A percentile compares a stretch with the other conserved stretches of the same genome.
phyloP scores from a whole-genome alignment of 1,140 invertebrate genomes.

The Yoshiicerus persimilis region DNA sequence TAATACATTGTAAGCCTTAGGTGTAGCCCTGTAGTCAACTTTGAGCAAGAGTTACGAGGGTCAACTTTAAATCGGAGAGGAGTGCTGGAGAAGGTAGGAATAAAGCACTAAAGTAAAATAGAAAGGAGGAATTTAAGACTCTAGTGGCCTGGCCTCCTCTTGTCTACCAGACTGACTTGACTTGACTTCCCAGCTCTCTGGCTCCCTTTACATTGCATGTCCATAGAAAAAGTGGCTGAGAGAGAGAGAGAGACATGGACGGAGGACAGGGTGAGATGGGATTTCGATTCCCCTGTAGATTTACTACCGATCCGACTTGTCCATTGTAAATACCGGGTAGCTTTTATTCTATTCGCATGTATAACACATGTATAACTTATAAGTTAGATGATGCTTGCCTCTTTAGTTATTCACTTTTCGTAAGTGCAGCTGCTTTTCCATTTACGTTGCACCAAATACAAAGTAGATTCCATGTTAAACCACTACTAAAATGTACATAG shows the following conservation, averaged over 20 bases:
- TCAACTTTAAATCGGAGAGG: conserved; percentile 16
- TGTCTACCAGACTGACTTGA: too few species aligned
- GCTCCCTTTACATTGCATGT: not conserved
- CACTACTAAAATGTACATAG: too few species aligned
- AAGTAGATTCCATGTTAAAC: not conserved
- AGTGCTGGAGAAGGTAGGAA: not conserved
- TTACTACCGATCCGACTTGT: conserved; percentile 25
- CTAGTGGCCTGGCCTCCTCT: not conserved
- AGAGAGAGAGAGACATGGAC: not conserved
- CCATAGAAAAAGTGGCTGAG: not conserved
- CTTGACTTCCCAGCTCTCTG: too few species aligned
- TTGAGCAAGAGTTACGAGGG: conserved; percentile 21
- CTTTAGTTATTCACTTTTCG: conserved; percentile 30
- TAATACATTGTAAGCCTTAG: not conserved
- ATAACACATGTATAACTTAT: conserved; percentile 28
- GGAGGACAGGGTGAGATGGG: conserved; percentile 30
- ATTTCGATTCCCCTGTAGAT: conserved; percentile 40
- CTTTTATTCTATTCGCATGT: conserved; percentile 35
- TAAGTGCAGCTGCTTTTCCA: conserved; percentile 25
- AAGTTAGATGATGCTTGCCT: not conserved
- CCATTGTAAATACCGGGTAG: conserved; percentile 33
- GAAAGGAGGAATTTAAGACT: not conserved
- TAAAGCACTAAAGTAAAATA: not conserved
- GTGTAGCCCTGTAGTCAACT: not conserved
- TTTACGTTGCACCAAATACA: not conserved